Evolutionary conservation across 1,140 invertebrate genomes (phyloP), one percentile per base, ranked within the genome.

Genomic region (Nylanderia fulva): DNA sequence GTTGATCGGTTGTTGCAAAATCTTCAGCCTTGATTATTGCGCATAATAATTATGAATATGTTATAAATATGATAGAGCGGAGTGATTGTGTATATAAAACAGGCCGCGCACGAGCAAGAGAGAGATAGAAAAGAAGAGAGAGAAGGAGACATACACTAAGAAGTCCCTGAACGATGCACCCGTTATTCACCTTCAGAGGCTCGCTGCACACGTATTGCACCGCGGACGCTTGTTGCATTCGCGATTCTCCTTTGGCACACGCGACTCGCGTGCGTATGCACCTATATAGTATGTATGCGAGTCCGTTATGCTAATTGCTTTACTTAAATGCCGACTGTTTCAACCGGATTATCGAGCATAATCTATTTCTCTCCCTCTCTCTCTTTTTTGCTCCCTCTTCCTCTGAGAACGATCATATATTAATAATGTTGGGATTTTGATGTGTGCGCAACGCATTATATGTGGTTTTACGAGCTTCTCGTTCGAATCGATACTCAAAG

Each of bases 31-130:
- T 86, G 90, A 60, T n/a, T 90, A 86, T 29, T 7, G 36, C 87
- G 91, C 92, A 91, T 93, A 91, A 93, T 93, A 94, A 95, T 94
- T 94, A 94, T 92, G 92, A 94, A 94, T 94, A 93, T 93, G 89
- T 94, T 94, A 94, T 93, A 93, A 93, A 94, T 93, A 94, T 93
- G 91, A 48, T 18, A 90, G 85, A 90, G 87, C 74, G 56, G 61
- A 91, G 83, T 86, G 68, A 84, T 77, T 88, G 84, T 84, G 45
- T 48, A 18, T 48, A 88, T 85, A 89, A 84, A 90, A 77, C 85
- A 88, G 84, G 33, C 84, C 87, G 15, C 2, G 11, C 11, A 69
- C 54, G 39, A 48, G 56, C 66, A 9, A 86, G 87, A 91, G 86
- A 48, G 29, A 72, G 42, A 82, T 68, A 80, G 61, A 48, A 56